Base-by-base conservation (phyloP, 2,797 vertebrate genomes). In the Tympanoctomys barrerae region DNA sequence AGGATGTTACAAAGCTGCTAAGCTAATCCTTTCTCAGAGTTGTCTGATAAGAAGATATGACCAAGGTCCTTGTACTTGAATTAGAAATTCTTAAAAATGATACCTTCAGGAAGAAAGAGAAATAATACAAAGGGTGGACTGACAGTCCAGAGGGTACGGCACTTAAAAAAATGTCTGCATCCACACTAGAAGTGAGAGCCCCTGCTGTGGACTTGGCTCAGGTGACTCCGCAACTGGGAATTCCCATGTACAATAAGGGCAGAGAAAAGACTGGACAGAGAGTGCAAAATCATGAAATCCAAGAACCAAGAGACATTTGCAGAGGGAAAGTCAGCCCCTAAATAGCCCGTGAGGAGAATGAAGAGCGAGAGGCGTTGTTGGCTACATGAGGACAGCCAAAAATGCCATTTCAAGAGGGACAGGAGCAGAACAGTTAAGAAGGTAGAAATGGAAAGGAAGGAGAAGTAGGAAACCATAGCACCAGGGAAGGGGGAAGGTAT, bases 11-110 rank as follows among this genome's bases (percentile, higher is more conserved):
- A 64, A 94, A 18, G 66, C 33, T 84, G 33, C 78, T n/a, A 19
- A 89, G 87, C n/a, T 83, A 75, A 73, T 42, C 70, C 33, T 84
- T 80, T 52, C 18, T 86, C 19, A 66, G 57, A 64, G 21, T 94
- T 83, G 89, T 5, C 89, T 85, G 42, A 18, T 82, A 68, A 81
- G 33, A 89, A 54, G 16, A 89, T 61, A 73, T 59, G 66, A 94
- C 57, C 28, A 87, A 79, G 49, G 59, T 36, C 42, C 26, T 75
- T 73, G 46, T 71, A 61, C 70, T 88, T 96, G 85, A 84, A 77
- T n/a, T 31, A 33, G 8, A 59, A 79, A 73, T 64, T 87, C 33
- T 84, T 64, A 33, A 92, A 82, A 33, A 75, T 2, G 18, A 26
- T 68, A 42, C 39, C n/a, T 96, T 59, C 4, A 26, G 61, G 57